Evolutionary conservation across 2,888 invertebrate genomes (phyloP).

Genomic region (Acleris emargana): DNA sequence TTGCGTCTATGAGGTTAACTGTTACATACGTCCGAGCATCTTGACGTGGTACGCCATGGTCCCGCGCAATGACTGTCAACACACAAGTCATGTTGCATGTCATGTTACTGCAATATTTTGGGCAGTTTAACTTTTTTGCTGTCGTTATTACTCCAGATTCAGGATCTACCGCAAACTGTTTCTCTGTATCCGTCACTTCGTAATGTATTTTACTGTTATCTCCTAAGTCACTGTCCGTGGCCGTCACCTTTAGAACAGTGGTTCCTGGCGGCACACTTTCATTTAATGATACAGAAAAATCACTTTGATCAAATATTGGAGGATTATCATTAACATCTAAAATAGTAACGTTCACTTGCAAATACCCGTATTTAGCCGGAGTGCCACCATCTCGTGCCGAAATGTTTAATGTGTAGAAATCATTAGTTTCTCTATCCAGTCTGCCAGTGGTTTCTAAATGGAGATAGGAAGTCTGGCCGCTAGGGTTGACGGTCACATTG

Average conservation of each 20-base stretch:
- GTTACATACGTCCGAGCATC: slow-evolving; percentile 97
- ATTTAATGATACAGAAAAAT: slow-evolving; percentile 95
- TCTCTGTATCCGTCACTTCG: slow-evolving; percentile 92
- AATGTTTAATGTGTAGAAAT: slow-evolving; percentile 93
- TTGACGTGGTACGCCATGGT: slow-evolving; percentile 95
- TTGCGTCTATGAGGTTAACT: slow-evolving; percentile 95
- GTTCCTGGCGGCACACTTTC: slow-evolving; percentile 97
- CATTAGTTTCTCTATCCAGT: slow-evolving; percentile 94
- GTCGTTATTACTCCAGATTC: slow-evolving; percentile 95
- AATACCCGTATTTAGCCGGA: slow-evolving; percentile 91
- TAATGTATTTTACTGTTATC: slow-evolving; percentile 97
- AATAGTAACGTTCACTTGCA: slow-evolving; percentile 95
- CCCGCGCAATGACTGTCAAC: slow-evolving; percentile 95
- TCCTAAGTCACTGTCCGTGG: slow-evolving; percentile 95
- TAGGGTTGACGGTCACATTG: slow-evolving; percentile 94
- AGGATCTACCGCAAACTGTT: slow-evolving; percentile 95
- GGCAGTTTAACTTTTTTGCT: slow-evolving; percentile 90
- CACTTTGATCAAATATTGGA: slow-evolving; percentile 96
- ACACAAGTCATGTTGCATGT: slow-evolving; percentile 96
- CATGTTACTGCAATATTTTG: slow-evolving; percentile 89
- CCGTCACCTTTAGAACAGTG: slow-evolving; percentile 94
- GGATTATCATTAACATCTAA: slow-evolving; percentile 97
- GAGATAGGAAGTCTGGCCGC: slow-evolving; percentile 94
- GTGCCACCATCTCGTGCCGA: slow-evolving; percentile 95
- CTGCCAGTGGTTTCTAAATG: slow-evolving; percentile 96